Evolutionary conservation across 2,888 invertebrate species (phyloP).

Genomic region (Phorcus lineatus): DNA sequence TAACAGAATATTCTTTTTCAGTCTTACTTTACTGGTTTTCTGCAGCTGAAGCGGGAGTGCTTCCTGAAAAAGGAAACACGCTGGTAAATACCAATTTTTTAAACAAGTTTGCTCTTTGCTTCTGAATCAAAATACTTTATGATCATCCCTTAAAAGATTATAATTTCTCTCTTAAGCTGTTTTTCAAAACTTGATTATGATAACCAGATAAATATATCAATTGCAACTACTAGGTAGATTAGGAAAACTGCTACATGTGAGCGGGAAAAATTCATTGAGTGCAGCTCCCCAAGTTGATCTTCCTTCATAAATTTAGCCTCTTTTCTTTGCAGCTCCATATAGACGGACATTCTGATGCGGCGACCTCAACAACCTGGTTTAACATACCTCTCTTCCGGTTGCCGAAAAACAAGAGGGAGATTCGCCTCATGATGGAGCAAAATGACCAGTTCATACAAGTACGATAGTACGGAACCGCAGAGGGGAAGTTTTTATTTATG

Average conservation of each 20-base stretch:
- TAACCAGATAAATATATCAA: no score
- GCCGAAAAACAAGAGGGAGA: constrained; percentile 49
- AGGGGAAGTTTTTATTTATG: no score
- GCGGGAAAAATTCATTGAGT: no score
- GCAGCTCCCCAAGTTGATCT: no score
- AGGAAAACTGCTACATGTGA: no score
- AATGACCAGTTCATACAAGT: constrained; percentile 69
- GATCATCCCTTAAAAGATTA: no score
- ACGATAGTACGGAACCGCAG: neutral
- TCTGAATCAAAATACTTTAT: neutral
- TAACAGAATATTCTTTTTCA: constrained; percentile 49
- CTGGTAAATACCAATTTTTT: constrained; percentile 44
- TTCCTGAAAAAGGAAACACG: constrained; percentile 49
- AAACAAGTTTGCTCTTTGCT: neutral
- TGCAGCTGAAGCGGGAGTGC: constrained; percentile 44
- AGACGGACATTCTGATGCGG: constrained; percentile 65
- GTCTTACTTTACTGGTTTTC: constrained; percentile 62
- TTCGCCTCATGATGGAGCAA: constrained; percentile 59
- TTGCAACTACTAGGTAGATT: no score
- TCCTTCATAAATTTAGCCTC: no score
- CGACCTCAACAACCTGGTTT: constrained; percentile 46
- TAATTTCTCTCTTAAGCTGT: no score
- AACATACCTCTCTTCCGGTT: constrained; percentile 56
- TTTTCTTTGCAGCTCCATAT: constrained; percentile 55
- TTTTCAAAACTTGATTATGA: no score